Evolutionary conservation across 2,888 invertebrate genomes (phyloP).

Genomic region (Synanthedon myopaeformis): DNA sequence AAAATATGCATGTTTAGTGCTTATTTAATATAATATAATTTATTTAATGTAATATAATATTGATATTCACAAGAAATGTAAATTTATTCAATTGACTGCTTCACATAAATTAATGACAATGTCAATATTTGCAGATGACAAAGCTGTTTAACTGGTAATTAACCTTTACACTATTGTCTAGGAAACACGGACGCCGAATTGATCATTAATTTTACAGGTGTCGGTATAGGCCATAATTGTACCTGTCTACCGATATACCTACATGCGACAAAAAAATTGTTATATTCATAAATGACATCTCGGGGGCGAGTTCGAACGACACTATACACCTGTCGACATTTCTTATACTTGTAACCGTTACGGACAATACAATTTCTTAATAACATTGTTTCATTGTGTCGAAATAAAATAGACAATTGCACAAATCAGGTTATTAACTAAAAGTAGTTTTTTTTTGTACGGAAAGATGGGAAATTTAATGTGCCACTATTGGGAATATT

Average conservation of each 20-base stretch:
- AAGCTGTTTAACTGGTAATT: not conserved
- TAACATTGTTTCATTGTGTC: constrained; percentile 2
- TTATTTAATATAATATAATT: too few relatives aligned
- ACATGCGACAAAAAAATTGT: not conserved
- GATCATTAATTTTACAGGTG: not conserved
- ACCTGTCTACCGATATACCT: not conserved
- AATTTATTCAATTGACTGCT: too few relatives aligned
- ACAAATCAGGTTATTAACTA: not conserved
- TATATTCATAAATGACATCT: constrained; percentile 2
- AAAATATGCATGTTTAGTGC: too few relatives aligned
- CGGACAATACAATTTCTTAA: not conserved
- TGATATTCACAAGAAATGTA: too few relatives aligned
- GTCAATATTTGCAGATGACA: not conserved
- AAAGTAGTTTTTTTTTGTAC: not conserved
- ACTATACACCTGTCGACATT: constrained; percentile 11
- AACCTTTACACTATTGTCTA: not conserved
- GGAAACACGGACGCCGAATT: not conserved
- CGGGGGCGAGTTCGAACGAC: constrained; percentile 1
- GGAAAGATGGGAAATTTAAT: too few relatives aligned
- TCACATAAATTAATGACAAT: too few relatives aligned
- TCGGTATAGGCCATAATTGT: not conserved
- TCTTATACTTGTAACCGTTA: constrained; percentile 1
- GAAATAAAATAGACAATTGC: constrained; percentile 1
- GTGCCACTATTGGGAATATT: too few relatives aligned
- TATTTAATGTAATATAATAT: too few relatives aligned